Base-by-base conservation (phyloP, 1,140 invertebrate genomes). In the Sitophilus oryzae region DNA sequence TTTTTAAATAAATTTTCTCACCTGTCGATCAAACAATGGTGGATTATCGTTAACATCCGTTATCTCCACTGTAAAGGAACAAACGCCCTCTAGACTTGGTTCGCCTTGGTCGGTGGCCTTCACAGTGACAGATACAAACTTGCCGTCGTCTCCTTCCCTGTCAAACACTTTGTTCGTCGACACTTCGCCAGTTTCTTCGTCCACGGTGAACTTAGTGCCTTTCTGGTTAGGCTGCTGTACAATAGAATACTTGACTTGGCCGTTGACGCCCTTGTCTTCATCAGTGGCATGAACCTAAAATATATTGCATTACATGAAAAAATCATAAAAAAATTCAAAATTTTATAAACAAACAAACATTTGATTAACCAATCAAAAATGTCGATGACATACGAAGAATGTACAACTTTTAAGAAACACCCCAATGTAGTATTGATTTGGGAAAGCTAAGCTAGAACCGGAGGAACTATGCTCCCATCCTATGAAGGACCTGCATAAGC, bases 51-150 rank as follows among this genome's bases (percentile, higher is more conserved):
- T 96, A 1, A 93, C 89, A 71, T 96, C 93, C 0, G 91, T 93
- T 23, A 96, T 95, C 78, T 96, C 93, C 25, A 96, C 93, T 3
- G 92, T 95, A 67, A 96, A 96, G 0, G 91, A 94, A 68, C 93
- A 96, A 53, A 96, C 92, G 25, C 93, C 91, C 75, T 96, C 93
- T 48, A 96, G 70, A 3, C 89, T 92, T 9, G 93, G 92, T 72
- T 93, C 91, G n/a, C 93, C 93, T 70, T 94, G 89, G 81, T 96
- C 93, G 0, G 92, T 94, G 3, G 93, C 93, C 75, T 96, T 96
- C 0, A 96, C 89, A 0, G 93, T 96, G 0, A 96, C 91, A 0
- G 91, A 95, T 1, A 96, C 93, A 70, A 94, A 95, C 73, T 95
- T 93, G 2, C 93, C 93, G 72, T 95, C 92, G 64, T 96, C 91